phyloP scores from a whole-genome alignment of 30 jellyfish, hydroid and myxozoan genomes.

The Hydra vulgaris region DNA sequence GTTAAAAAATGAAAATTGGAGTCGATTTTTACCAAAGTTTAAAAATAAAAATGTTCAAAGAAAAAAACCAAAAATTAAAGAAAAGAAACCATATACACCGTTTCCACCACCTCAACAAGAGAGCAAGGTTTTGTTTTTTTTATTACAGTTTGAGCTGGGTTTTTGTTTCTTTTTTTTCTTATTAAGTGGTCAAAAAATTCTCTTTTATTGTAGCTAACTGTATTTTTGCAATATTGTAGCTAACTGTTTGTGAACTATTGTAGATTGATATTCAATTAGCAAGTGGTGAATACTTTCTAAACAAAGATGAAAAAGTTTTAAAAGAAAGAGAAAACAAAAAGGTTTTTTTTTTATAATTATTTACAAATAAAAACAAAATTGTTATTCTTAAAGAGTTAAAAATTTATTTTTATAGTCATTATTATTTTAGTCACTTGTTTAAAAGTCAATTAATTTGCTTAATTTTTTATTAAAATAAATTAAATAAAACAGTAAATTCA shows the following conservation, averaged over 20 bases:
- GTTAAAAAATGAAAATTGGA: conserved; percentile 80
- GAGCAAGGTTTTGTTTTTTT: conserved; percentile 54
- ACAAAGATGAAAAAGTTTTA: conserved; percentile 52
- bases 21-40: conserved; percentile 82
- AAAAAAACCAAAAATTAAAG: conserved; percentile 63
- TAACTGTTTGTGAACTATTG: neutral
- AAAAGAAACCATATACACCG: conserved; percentile 84
- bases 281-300: conserved; percentile 90
- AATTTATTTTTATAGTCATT: too few relatives aligned
- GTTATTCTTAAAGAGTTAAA: neutral
- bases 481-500: too few relatives aligned
- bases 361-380: neutral
- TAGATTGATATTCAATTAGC: conserved; percentile 89
- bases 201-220: too few relatives aligned
- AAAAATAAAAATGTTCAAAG: conserved; percentile 72
- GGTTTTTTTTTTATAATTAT: neutral
- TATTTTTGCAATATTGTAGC: neutral
- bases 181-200: neutral
- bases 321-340: conserved; percentile 35
- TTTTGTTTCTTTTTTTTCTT: neutral
- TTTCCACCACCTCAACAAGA: conserved; percentile 92
- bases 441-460: too few relatives aligned
- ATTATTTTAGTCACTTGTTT: too few relatives aligned
- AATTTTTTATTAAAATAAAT: too few relatives aligned
- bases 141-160: neutral